Evolutionary conservation across 2,888 invertebrate genomes (phyloP), one percentile per base, ranked within the genome.

Genomic region (Drosophila paucipuncta): DNA sequence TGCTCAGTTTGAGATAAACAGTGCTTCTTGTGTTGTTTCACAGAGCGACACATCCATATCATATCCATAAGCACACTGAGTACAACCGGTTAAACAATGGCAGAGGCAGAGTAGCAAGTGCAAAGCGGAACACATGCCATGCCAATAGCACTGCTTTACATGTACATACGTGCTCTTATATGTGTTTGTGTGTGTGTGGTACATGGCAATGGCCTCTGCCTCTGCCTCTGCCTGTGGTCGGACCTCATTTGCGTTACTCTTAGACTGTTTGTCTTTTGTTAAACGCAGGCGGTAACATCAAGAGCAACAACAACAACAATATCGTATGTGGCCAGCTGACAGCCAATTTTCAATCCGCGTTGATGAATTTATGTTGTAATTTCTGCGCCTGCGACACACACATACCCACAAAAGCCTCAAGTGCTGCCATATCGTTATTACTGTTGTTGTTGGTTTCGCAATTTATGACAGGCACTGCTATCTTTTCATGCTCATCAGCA

Each of bases 201-300:
- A 47, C 41, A 58, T 80, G 89, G 68, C 89, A 82, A 66, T 85
- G 75, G 78, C 72, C 74, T 71, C 75, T 72, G 57, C 25, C 47
- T 52, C 22, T 22, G 78, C 72, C 74, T 71, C 75, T 72, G 57
- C 25, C 47, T 52, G 50, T 28, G 68, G 58, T 69, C 64, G 63
- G 80, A 83, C 83, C 83, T 76, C 76, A 83, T 83, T 83, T 83
- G 76, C 80, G 63, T 77, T 76, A 61, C 74, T 58, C 68, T 87
- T 88, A 76, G 88, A 88, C 74, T 76, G 83, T 64, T 75, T 90
- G 89, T 88, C 90, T 90, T 87, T 85, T 91, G 89, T 91, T 78
- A 78, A 83, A 65, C 64, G 61, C 58, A 57, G 58, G 47, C 58
- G 31, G 31, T 43, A 58, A 4, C 41, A 58, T 13, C 55, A 28